phyloP scores from a whole-genome alignment of 2,797 vertebrate genomes.

The Gymnoscopelus braueri region DNA sequence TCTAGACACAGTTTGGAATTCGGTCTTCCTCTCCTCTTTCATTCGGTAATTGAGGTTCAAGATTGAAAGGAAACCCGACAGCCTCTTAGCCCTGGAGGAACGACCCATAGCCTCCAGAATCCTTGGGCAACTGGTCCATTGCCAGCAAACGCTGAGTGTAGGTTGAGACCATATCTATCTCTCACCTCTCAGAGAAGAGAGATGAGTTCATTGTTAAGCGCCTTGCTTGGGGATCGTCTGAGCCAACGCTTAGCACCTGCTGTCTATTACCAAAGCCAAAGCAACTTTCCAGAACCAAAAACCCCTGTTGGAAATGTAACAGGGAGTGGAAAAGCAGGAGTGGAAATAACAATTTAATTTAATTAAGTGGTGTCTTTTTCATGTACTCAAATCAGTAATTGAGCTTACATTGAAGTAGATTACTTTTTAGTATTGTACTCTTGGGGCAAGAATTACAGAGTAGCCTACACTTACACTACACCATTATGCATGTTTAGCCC shows the following conservation, averaged over 20 bases:
- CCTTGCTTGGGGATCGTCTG: conserved; percentile 45
- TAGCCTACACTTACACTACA: too few species aligned
- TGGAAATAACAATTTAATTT: too few species aligned
- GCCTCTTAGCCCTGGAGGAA: conserved; percentile 50
- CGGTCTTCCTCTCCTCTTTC: conserved; percentile 60
- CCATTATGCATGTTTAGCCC: too few species aligned
- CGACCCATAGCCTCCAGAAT: conserved; percentile 42
- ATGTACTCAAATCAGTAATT: too few species aligned
- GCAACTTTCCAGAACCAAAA: conserved; percentile 27
- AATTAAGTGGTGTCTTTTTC: too few species aligned
- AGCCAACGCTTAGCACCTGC: conserved; percentile 41
- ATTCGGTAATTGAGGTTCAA: conserved; percentile 72
- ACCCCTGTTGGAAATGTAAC: conserved; percentile 6
- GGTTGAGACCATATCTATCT: conserved; percentile 42
- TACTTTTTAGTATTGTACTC: too few species aligned
- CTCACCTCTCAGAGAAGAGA: conserved; percentile 60
- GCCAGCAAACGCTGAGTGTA: conserved; percentile 35
- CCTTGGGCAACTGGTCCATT: conserved; percentile 32
- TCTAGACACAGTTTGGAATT: conserved; percentile 52
- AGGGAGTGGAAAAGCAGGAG: background rate
- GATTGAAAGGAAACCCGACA: conserved; percentile 59
- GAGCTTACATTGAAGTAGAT: too few species aligned
- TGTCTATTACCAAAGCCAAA: conserved; percentile 34
- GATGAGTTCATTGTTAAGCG: conserved; percentile 52
- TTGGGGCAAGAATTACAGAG: too few species aligned